Evolutionary conservation across 2,888 invertebrate species (phyloP), one percentile per base, ranked within the genome.

Genomic region (Carcina quercana): DNA sequence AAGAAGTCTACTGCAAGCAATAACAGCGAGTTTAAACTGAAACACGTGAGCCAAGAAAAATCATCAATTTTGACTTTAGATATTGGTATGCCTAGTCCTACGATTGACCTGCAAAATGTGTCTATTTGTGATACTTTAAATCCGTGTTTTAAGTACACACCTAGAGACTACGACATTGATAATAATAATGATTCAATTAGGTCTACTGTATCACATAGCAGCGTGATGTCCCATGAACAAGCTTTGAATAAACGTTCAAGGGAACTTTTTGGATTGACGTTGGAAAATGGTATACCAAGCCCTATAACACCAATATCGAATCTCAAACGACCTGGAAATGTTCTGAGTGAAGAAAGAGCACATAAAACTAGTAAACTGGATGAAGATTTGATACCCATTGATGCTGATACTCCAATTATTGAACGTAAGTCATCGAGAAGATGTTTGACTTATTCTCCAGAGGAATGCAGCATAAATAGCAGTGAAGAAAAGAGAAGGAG

Each of bases 361-460:
- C 64, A 84, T 42, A 84, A 85, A 34, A 82, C 82, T 1, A 86
- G 86, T 35, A 86, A 86, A 42, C 54, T 86, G 14, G 80, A 84
- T 11, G 84, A 85, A 30, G 84, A 86, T 21, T 64, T 82, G 10
- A 39, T 76, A 10, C 59, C 67, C 14, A 57, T 45, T 38, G 75
- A 80, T 35, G 61, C 53, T 0, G 70, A 60, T 21, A 85, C 85
- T 24, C 85, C 85, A 1, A 61, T 82, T 0, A 78, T 83, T 31
- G 85, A 83, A 40, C 76, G 82, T 32, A 80, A 74, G 34, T 78
- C 83, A 7, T 75, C 79, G 3, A 80, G 88, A 50, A 73, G 88
- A 34, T 88, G 88, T 50, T 55, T 88, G 5, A 88, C 86, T 7
- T 88, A 86, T 56, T 88, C 88, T 10, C 86, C 86, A 6, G 86